These are phyloP conservation scores for Yasuhikotakia modesta DNA, from an alignment of 2,797 vertebrate species.

Conservation along the genomic window DNA sequence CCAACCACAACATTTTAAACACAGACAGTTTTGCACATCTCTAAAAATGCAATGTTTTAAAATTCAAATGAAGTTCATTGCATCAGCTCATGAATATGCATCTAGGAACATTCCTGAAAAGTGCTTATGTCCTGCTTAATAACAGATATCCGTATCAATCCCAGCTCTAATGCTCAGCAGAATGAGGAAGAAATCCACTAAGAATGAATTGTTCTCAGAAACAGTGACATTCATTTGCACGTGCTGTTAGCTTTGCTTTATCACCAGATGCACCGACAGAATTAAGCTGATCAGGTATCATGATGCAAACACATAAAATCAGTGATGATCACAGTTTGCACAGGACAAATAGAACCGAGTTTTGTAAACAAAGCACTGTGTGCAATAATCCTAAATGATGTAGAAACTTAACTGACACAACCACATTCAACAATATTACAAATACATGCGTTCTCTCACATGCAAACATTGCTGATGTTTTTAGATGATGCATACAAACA, in stretches of 20 bases:
- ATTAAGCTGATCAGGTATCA: not conserved
- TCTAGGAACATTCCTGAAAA: conserved; percentile 28
- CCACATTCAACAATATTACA: not conserved
- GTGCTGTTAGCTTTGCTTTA: not conserved
- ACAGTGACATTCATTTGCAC: not conserved
- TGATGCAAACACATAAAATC: not conserved
- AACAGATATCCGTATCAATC: conserved; percentile 23
- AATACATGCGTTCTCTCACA: not conserved
- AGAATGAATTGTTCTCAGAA: not conserved
- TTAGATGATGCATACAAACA: not conserved
- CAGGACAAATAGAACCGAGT: not conserved
- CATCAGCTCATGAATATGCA: conserved; percentile 44
- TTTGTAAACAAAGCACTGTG: not conserved
- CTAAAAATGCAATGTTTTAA: conserved; percentile 33
- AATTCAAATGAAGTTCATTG: conserved; percentile 31
- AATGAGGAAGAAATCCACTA: not conserved
- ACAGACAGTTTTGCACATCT: not conserved
- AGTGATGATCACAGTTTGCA: not conserved
- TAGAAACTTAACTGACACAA: no score
- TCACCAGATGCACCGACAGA: not conserved
- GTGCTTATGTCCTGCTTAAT: conserved; percentile 32
- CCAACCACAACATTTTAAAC: not conserved
- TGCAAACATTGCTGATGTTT: not conserved
- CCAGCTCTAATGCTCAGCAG: not conserved
- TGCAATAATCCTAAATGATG: not conserved